phyloP scores from a whole-genome alignment of 2,113 vertebrate species.

The Carassius carassius region DNA sequence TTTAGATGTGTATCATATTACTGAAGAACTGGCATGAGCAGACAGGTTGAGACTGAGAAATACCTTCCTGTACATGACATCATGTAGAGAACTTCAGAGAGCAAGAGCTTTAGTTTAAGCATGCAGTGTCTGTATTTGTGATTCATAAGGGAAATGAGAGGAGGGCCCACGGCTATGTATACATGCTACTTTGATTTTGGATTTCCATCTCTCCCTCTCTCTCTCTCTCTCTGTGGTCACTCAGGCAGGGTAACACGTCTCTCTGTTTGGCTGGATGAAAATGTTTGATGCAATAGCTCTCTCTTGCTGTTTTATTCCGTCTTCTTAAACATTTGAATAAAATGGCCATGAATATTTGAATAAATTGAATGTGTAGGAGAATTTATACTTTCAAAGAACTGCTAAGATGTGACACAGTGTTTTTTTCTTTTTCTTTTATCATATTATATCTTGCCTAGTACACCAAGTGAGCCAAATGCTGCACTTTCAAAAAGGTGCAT shows the following conservation, averaged over 20 bases:
- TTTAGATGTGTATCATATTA: slow-evolving; percentile 76
- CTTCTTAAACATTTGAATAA: slow-evolving; percentile 22
- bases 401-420: not conserved
- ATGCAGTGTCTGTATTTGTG: slow-evolving; percentile 26
- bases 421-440: not conserved
- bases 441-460: not conserved
- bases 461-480: not conserved
- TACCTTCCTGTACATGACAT: slow-evolving; percentile 77
- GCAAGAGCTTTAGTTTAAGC: slow-evolving; percentile 33
- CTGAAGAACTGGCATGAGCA: slow-evolving; percentile 73
- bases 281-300: slow-evolving; percentile 8
- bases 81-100: slow-evolving; percentile 59
- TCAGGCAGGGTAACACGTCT: slow-evolving; percentile 13
- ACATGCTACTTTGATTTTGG: slow-evolving; percentile 24
- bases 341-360: slow-evolving; percentile 18
- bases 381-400: not conserved
- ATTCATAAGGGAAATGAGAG: slow-evolving; percentile 38
- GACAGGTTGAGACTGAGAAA: slow-evolving; percentile 78
- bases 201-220: slow-evolving; percentile 1
- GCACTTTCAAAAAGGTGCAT: not conserved
- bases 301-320: not conserved
- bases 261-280: slow-evolving; percentile 10
- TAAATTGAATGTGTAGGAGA: not conserved
- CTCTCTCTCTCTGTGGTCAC: not conserved
- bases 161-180: slow-evolving; percentile 35